These are phyloP conservation scores for Bostrychus sinensis DNA, from an alignment of 2,113 vertebrate genomes.

Conservation along the genomic window DNA sequence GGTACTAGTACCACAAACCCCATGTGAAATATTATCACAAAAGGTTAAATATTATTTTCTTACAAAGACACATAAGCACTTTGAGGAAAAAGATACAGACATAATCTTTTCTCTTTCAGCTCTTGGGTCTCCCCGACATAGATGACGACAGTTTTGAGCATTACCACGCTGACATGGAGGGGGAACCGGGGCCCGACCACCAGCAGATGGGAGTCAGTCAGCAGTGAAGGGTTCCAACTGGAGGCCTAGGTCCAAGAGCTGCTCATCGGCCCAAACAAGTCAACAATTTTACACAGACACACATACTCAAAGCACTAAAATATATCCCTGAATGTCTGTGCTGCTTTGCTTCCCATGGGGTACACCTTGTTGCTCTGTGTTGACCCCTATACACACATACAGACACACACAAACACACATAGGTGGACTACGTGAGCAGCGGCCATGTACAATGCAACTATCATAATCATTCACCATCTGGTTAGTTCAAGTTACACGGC, in stretches of 20 bases:
- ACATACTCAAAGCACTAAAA: constrained; percentile 56
- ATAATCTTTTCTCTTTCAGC: constrained; percentile 69
- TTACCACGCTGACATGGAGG: constrained; percentile 97
- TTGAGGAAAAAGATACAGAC: not conserved
- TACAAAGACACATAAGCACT: not conserved
- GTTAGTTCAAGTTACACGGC: constrained; percentile 64
- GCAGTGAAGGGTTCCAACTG: constrained; percentile 83
- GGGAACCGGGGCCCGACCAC: constrained; percentile 95
- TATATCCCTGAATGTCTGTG: constrained; percentile 74
- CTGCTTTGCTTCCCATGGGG: constrained; percentile 75
- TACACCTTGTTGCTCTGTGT: constrained; percentile 58
- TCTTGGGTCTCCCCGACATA: constrained; percentile 95
- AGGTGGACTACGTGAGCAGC: constrained; percentile 47
- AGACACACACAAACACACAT: constrained; percentile 31
- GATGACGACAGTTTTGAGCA: constrained; percentile 96
- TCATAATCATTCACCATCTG: constrained; percentile 63
- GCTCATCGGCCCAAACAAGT: constrained; percentile 37
- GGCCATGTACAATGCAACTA: constrained; percentile 46
- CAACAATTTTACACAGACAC: constrained; percentile 33
- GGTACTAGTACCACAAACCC: too few relatives aligned
- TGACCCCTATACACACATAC: constrained; percentile 29
- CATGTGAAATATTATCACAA: not conserved
- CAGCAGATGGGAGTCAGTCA: constrained; percentile 99
- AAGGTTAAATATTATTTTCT: not conserved
- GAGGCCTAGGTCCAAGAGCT: constrained; percentile 24